Conservation (phyloP, 2,113 vertebrate genomes). For the Cyprinodon brontotheroides region DNA sequence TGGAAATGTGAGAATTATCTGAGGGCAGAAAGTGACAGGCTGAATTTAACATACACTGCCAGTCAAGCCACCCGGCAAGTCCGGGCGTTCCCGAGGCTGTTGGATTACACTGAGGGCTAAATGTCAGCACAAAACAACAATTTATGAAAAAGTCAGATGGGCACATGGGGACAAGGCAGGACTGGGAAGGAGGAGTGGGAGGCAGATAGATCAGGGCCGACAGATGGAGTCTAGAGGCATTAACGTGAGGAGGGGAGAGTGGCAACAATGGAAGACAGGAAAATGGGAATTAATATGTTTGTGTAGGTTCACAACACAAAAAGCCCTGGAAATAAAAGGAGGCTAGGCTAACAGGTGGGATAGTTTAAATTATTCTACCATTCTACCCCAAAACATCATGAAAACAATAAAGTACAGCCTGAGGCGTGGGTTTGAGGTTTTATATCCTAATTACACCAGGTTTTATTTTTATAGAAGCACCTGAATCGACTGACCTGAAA, state of each 20-base stretch:
- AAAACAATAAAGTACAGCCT: not conserved
- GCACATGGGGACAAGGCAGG: not conserved
- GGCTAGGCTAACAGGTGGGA: not conserved
- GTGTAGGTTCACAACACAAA: not conserved
- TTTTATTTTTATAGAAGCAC: not conserved
- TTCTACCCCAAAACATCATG: not conserved
- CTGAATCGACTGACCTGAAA: not conserved
- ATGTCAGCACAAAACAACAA: slow-evolving; percentile 1
- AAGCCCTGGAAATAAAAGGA: not conserved
- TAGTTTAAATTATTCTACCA: not conserved
- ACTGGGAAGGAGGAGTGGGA: not conserved
- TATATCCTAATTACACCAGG: not conserved
- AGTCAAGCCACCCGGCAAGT: not conserved
- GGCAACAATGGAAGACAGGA: not conserved
- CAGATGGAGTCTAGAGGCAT: not conserved
- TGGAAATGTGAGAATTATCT: not conserved
- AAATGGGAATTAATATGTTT: not conserved
- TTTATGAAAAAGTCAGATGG: not conserved
- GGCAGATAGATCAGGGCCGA: not conserved
- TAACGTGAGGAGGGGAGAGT: not conserved
- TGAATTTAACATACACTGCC: not conserved
- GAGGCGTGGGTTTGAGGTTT: not conserved
- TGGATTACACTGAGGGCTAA: not conserved
- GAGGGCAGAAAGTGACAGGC: not conserved
- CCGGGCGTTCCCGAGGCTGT: not conserved